Evolutionary conservation across 2,888 invertebrate genomes (phyloP).

Genomic region (Gari tellinella): DNA sequence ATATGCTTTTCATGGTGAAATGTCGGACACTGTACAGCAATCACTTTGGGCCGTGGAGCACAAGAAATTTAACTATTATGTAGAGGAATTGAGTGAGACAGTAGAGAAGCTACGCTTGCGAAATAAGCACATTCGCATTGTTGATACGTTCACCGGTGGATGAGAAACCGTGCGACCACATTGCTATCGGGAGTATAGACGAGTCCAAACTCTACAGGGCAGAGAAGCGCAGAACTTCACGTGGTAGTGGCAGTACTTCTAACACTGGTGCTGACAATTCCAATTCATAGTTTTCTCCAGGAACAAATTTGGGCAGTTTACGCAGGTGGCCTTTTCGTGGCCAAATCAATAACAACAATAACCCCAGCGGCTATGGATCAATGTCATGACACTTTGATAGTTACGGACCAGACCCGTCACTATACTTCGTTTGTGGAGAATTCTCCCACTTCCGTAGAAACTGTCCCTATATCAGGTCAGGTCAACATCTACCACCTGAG

Average conservation of each 20-base stretch:
- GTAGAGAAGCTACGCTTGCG: too few species aligned
- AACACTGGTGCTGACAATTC: too few species aligned
- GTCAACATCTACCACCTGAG: neutral
- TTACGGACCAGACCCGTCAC: constrained; percentile 19
- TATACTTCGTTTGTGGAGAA: constrained; percentile 35
- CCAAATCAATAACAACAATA: neutral
- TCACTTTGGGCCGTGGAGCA: constrained; percentile 8
- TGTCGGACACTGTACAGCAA: constrained; percentile 11
- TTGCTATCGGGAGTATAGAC: too few species aligned
- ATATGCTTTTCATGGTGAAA: constrained; percentile 7
- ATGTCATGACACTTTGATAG: too few species aligned
- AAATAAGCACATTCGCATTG: constrained; percentile 1
- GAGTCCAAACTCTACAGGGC: too few species aligned
- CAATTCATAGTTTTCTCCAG: too few species aligned
- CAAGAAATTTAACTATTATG: neutral
- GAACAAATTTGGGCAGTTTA: too few species aligned
- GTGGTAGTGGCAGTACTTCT: too few species aligned
- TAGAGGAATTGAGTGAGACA: neutral
- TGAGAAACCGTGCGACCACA: neutral
- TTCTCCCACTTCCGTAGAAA: constrained; percentile 23
- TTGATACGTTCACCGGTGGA: constrained; percentile 6
- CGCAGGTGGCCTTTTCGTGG: too few species aligned
- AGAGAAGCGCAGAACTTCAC: too few species aligned
- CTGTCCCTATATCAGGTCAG: constrained; percentile 26
- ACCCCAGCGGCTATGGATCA: too few species aligned